Percentiles rank a stretch among this genome's conserved stretches.
Evolutionary conservation across 1,140 invertebrate genomes (phyloP).

Genomic region (Drosophila nannoptera): DNA sequence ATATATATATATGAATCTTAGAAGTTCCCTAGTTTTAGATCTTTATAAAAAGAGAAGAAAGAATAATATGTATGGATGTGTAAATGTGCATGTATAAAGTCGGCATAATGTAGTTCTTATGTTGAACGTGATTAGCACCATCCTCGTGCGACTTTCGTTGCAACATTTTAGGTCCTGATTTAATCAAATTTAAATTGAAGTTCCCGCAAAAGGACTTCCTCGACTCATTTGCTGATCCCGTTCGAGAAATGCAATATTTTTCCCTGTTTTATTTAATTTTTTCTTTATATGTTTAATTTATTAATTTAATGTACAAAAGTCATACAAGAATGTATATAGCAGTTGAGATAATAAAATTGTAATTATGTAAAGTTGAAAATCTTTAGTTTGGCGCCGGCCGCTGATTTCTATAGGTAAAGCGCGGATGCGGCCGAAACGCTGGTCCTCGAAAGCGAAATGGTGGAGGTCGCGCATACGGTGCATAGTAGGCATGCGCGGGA

Average conservation of each 20-base stretch:
- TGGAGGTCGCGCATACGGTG: background rate
- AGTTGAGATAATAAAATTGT: constrained; percentile 64
- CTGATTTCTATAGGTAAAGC: constrained; percentile 38
- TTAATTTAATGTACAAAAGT: constrained; percentile 70
- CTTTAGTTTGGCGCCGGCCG: constrained; percentile 37
- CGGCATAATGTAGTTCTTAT: constrained; percentile 52
- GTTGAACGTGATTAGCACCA: constrained; percentile 54
- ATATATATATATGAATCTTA: constrained; percentile 43
- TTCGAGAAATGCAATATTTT: constrained; percentile 63
- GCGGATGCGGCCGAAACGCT: constrained; percentile 23
- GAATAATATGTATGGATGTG: constrained; percentile 49
- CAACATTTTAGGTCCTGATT: constrained; percentile 55
- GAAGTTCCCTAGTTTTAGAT: constrained; percentile 55
- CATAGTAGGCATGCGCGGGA: constrained; percentile 8
- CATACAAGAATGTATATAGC: constrained; percentile 69
- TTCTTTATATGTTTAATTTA: constrained; percentile 59
- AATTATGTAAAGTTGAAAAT: constrained; percentile 54
- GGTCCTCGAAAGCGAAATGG: constrained; percentile 6
- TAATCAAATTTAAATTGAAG: constrained; percentile 50
- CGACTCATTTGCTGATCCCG: background rate
- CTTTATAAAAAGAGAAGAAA: constrained; percentile 10
- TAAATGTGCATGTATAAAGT: constrained; percentile 68
- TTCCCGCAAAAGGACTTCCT: background rate
- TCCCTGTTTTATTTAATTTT: constrained; percentile 47
- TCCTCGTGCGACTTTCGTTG: constrained; percentile 57